phyloP scores from a whole-genome alignment of 2,113 vertebrate species.

The Pseudopodoces humilis region DNA sequence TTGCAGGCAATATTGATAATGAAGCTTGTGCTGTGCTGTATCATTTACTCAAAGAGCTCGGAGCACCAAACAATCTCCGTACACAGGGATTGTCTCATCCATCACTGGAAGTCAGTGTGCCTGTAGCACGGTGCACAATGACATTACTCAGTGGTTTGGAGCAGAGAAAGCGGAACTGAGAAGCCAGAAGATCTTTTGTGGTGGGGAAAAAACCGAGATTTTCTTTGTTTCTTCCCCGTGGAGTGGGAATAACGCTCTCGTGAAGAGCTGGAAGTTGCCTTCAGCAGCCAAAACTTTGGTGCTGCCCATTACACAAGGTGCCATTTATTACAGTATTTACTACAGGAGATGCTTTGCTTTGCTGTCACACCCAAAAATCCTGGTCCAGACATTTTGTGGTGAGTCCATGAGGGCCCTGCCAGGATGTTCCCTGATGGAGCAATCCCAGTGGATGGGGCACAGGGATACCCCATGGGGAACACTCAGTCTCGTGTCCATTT shows the following conservation, averaged over 20 bases:
- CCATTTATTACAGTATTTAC: neutral
- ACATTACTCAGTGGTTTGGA: neutral
- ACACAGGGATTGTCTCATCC: neutral
- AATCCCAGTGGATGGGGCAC: neutral
- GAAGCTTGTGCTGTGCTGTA: neutral
- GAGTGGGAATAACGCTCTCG: fast-evolving
- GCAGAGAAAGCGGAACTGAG: neutral
- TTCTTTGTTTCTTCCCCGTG: neutral
- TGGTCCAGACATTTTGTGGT: no score
- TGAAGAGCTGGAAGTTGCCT: neutral
- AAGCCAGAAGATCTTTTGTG: neutral
- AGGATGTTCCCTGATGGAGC: neutral
- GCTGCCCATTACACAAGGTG: neutral
- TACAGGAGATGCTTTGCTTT: neutral
- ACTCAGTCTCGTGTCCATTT: neutral
- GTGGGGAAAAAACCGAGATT: neutral
- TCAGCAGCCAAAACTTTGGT: neutral
- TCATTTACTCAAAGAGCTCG: neutral
- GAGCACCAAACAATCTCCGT: neutral
- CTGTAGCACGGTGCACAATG: neutral
- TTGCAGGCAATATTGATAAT: conserved; percentile 14
- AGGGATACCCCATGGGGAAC: fast-evolving
- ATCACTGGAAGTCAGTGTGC: neutral
- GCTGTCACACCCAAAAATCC: neutral
- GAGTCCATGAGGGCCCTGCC: neutral